Evolutionary conservation across 2,888 invertebrate genomes (phyloP), one percentile per base, ranked within the genome.

Genomic region (Chydorus sphaericus): DNA sequence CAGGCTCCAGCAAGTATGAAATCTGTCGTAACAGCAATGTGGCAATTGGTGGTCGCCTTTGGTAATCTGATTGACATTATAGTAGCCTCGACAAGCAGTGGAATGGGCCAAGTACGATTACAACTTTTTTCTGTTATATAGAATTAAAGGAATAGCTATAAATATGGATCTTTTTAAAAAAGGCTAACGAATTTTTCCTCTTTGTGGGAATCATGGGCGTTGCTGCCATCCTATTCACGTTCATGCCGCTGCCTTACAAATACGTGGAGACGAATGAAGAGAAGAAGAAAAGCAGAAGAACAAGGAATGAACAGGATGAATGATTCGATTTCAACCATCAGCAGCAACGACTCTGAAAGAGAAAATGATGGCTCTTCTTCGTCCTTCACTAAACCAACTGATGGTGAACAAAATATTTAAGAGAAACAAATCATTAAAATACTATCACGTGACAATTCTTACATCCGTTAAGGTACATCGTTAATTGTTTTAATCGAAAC

Each of bases 31-130:
- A 86, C 87, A 69, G 91, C 96, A 0, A 80, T 83, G 11, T 97
- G 94, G 90, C 75, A 94, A 14, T 72, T 97, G 54, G 92, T 94
- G 0, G 88, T 88, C 0, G 91, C 94, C 0, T 77, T 94, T 65
- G 97, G 97, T 39, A 96, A 96, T 70, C 72, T 96, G 33, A 80
- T 98, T 57, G 94, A 94, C 1, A 84, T 93, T 33, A 77, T 92
- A 51, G 80, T 97, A 29, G 87, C 91, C n/a, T 83, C n/a, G n/a
- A n/a, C n/a, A n/a, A n/a, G n/a, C n/a, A n/a, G 69, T 65, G 54
- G 4, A 29, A 2, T 83, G 0, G 77, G 79, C 60, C 85, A 85
- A 78, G 88, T 86, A 72, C 69, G 65, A n/a, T n/a, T n/a, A n/a
- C n/a, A n/a, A n/a, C n/a, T n/a, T n/a, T n/a, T n/a, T n/a, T n/a